Evolutionary conservation across 2,888 invertebrate genomes (phyloP).

Genomic region (Agriotes lineatus): DNA sequence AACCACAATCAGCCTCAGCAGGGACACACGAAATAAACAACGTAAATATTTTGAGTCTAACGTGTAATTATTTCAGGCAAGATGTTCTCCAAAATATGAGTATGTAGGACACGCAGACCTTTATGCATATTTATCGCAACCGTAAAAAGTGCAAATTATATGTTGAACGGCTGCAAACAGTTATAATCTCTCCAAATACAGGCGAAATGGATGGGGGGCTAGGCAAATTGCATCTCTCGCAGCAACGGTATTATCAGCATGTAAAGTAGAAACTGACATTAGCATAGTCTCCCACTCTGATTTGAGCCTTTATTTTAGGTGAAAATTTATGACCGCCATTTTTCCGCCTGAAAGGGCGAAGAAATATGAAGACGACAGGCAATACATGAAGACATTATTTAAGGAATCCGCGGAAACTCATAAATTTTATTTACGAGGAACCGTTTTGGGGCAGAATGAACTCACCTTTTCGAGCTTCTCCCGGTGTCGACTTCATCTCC

Average conservation of each 20-base stretch:
- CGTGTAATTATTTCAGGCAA: slow-evolving; percentile 17
- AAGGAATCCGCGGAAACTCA: too few relatives aligned
- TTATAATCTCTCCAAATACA: slow-evolving; percentile 25
- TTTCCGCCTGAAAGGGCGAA: not conserved
- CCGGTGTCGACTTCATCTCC: slow-evolving; percentile 69
- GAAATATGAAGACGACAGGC: not conserved
- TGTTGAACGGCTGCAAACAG: slow-evolving; percentile 18
- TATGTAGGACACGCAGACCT: slow-evolving; percentile 19
- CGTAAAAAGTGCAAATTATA: slow-evolving; percentile 17
- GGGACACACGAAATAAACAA: not conserved
- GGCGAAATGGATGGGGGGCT: slow-evolving; percentile 5
- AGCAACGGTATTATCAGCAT: not conserved
- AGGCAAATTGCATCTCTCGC: slow-evolving; percentile 8
- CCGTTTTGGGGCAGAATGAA: not conserved
- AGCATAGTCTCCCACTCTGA: too few relatives aligned
- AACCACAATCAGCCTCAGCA: too few relatives aligned
- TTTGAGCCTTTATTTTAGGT: not conserved
- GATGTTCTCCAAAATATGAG: slow-evolving; percentile 12
- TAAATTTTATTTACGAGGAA: not conserved
- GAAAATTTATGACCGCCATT: not conserved
- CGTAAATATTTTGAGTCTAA: slow-evolving; percentile 3
- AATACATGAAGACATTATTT: too few relatives aligned
- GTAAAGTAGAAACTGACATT: not conserved
- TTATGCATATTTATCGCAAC: slow-evolving; percentile 15
- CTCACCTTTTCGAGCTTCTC: slow-evolving; percentile 69